Conservation (phyloP, 1,140 invertebrate genomes). For the Macrotrachela quadricornifera region DNA sequence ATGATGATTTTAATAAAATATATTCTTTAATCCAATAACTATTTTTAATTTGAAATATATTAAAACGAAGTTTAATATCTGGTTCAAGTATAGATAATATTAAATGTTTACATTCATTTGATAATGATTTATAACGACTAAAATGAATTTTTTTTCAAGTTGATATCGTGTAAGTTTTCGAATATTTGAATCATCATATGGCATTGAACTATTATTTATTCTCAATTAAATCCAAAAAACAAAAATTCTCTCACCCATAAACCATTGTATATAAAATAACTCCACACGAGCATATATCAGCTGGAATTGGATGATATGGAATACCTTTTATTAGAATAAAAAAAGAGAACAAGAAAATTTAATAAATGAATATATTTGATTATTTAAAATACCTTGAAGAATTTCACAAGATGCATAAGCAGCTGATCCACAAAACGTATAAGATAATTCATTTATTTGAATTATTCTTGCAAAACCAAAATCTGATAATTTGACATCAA, state of each 20-base stretch:
- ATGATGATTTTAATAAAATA: too few relatives aligned
- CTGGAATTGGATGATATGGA: background rate
- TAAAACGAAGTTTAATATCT: background rate
- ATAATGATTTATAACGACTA: background rate
- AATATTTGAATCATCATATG: constrained; percentile 27
- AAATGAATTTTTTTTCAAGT: constrained; percentile 40
- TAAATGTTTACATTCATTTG: background rate
- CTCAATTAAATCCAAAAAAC: too few relatives aligned
- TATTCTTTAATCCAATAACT: too few relatives aligned
- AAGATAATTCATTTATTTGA: background rate
- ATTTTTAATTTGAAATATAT: background rate
- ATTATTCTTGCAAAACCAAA: background rate
- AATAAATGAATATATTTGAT: too few relatives aligned
- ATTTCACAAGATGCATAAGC: constrained; percentile 50
- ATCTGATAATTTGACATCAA: constrained; percentile 14
- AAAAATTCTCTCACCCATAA: background rate
- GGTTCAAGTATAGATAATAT: background rate
- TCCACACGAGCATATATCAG: constrained; percentile 27
- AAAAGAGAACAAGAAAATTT: too few relatives aligned
- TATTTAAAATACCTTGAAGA: constrained; percentile 31
- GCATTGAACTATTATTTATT: constrained; percentile 21
- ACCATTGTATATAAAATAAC: constrained; percentile 19
- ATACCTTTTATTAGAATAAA: too few relatives aligned
- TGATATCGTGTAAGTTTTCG: constrained; percentile 26
- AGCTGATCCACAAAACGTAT: constrained; percentile 43